Percentiles rank a stretch among this genome's conserved stretches.
phyloP scores from a whole-genome alignment of 2,888 invertebrate species.

The Branchinecta sandiegonensis region DNA sequence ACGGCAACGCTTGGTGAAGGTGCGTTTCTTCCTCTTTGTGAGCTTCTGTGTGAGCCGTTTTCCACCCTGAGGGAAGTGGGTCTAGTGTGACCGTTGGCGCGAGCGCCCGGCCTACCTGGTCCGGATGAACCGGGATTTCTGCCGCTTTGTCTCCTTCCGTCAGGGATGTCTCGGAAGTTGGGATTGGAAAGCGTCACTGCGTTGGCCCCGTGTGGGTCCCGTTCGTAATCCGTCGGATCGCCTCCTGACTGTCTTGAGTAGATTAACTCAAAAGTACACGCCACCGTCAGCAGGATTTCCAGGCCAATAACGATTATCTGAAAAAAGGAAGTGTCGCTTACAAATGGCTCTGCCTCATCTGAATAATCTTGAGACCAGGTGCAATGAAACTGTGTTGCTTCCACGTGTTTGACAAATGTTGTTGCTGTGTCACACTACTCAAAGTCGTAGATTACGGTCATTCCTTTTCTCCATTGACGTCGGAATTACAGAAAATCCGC shows the following conservation, averaged over 20 bases:
- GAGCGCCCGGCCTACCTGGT: slow-evolving; percentile 18
- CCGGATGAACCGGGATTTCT: slow-evolving; percentile 15
- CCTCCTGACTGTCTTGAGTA: slow-evolving; percentile 47
- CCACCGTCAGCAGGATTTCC: slow-evolving; percentile 57
- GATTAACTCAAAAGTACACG: slow-evolving; percentile 63
- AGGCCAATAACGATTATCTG: slow-evolving; percentile 64
- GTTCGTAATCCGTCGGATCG: slow-evolving; percentile 53
- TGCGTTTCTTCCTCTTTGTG: not conserved
- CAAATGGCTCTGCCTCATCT: not conserved
- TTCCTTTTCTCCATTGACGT: too few species aligned
- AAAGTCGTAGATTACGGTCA: too few species aligned
- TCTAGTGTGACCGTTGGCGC: slow-evolving; percentile 7
- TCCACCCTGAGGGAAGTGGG: not conserved
- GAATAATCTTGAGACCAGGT: too few species aligned
- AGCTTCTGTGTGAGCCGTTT: not conserved
- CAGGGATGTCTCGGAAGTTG: slow-evolving; percentile 20
- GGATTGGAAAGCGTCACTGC: slow-evolving; percentile 31
- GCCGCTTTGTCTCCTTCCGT: not conserved
- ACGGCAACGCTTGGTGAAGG: slow-evolving; percentile 19
- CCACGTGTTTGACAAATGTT: too few species aligned
- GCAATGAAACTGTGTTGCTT: too few species aligned
- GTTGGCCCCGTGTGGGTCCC: slow-evolving; percentile 33
- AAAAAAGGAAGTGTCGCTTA: slow-evolving; percentile 31
- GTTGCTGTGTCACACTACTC: too few species aligned
- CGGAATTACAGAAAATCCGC: too few species aligned